These are phyloP conservation scores for Agrotis clavis DNA, from an alignment of 2,888 invertebrate genomes.

Conservation along the genomic window DNA sequence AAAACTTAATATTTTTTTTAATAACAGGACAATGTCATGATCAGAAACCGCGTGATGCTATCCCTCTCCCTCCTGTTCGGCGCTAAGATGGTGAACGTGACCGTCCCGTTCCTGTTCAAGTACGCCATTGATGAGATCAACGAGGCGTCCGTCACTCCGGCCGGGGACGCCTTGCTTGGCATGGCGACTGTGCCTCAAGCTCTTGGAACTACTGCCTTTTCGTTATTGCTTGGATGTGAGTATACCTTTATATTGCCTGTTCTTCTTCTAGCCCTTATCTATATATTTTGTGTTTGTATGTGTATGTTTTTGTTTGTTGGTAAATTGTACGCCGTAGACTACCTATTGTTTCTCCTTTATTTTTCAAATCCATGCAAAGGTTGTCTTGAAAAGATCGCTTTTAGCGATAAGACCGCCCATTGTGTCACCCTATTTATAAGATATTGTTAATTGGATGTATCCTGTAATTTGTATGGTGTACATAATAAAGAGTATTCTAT, in stretches of 20 bases:
- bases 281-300: too few relatives aligned
- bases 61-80: constrained; percentile 95
- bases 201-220: constrained; percentile 94
- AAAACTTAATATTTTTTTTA: neutral
- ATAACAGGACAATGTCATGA: constrained; percentile 93
- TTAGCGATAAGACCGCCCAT: too few relatives aligned
- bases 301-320: too few relatives aligned
- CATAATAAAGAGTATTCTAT: too few relatives aligned
- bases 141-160: constrained; percentile 83
- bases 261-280: too few relatives aligned
- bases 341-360: too few relatives aligned
- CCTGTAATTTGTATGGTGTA: too few relatives aligned
- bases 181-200: constrained; percentile 96
- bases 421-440: too few relatives aligned
- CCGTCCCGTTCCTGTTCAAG: constrained; percentile 99
- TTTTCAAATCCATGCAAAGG: too few relatives aligned
- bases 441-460: too few relatives aligned
- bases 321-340: too few relatives aligned
- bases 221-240: constrained; percentile 97
- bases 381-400: too few relatives aligned
- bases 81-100: constrained; percentile 97
- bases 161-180: constrained; percentile 92
- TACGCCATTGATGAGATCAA: constrained; percentile 97
- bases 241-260: constrained; percentile 50
- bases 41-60: constrained; percentile 95